Conservation (phyloP, 1,140 invertebrate genomes). For the Ceratina australensis region DNA sequence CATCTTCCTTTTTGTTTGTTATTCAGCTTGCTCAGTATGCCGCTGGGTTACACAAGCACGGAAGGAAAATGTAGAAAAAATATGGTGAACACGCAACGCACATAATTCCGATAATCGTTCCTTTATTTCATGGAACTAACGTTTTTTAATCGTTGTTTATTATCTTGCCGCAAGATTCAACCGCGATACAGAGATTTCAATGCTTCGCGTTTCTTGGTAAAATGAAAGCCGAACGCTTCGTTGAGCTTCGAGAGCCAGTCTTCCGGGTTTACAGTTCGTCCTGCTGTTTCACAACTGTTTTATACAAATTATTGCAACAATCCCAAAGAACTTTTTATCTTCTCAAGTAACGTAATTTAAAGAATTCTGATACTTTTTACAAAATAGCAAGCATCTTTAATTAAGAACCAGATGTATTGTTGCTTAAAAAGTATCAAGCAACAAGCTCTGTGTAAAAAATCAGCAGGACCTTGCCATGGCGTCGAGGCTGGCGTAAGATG, state of each 20-base stretch:
- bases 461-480: conserved; percentile 47
- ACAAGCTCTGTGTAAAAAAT: conserved; percentile 31
- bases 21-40: background rate
- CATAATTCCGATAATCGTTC: conserved; percentile 47
- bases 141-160: conserved; percentile 39
- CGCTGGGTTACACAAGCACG: conserved; percentile 25
- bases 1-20: background rate
- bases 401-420: background rate
- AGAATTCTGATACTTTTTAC: background rate
- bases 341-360: too few species aligned
- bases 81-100: conserved; percentile 28
- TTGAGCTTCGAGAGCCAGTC: background rate
- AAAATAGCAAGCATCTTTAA: too few species aligned
- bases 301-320: too few species aligned
- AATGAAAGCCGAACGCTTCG: conserved; percentile 6
- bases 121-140: conserved; percentile 22
- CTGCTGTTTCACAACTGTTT: too few species aligned
- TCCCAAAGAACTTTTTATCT: too few species aligned
- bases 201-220: conserved; percentile 2
- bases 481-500: conserved; percentile 54
- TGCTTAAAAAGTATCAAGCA: background rate
- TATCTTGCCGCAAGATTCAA: background rate
- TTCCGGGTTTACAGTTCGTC: background rate
- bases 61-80: conserved; percentile 29
- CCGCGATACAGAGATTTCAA: conserved; percentile 33